Percentiles rank a stretch among this genome's conserved stretches.
Conservation (phyloP, 1,140 invertebrate species). For the Drosophila saltans region DNA sequence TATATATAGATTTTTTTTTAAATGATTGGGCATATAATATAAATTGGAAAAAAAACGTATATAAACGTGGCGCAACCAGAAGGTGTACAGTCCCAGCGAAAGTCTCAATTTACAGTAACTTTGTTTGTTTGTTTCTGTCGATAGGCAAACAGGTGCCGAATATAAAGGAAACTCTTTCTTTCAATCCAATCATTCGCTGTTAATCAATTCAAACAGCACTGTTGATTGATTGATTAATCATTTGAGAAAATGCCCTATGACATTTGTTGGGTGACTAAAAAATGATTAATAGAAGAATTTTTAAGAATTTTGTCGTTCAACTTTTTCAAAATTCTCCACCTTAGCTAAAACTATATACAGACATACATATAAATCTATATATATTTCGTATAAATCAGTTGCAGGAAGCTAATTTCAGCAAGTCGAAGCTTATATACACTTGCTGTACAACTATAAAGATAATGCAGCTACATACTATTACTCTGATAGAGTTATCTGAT, state of each 20-base stretch:
- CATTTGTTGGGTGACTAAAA: background rate
- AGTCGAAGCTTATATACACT: background rate
- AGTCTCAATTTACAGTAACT: constrained; percentile 17
- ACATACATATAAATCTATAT: background rate
- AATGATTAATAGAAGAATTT: background rate
- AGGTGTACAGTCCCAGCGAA: constrained; percentile 50
- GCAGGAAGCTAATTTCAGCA: background rate
- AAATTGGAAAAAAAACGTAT: constrained; percentile 45
- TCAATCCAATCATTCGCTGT: background rate
- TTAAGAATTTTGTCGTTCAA: background rate
- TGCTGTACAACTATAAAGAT: constrained; percentile 1
- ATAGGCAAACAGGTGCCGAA: constrained; percentile 25
- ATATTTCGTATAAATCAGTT: background rate
- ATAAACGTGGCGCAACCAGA: constrained; percentile 41
- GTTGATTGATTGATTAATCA: constrained; percentile 38
- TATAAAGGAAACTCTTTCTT: background rate
- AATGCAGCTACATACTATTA: background rate
- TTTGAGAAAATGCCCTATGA: constrained; percentile 11
- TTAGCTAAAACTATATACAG: too few relatives aligned
- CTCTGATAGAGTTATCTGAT: background rate
- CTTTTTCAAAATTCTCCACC: background rate
- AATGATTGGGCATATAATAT: constrained; percentile 61
- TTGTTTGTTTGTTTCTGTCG: background rate
- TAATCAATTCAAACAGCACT: background rate
- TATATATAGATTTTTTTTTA: constrained; percentile 15